Evolutionary conservation across 2,888 invertebrate species (phyloP).

Genomic region (Protophormia terraenovae): DNA sequence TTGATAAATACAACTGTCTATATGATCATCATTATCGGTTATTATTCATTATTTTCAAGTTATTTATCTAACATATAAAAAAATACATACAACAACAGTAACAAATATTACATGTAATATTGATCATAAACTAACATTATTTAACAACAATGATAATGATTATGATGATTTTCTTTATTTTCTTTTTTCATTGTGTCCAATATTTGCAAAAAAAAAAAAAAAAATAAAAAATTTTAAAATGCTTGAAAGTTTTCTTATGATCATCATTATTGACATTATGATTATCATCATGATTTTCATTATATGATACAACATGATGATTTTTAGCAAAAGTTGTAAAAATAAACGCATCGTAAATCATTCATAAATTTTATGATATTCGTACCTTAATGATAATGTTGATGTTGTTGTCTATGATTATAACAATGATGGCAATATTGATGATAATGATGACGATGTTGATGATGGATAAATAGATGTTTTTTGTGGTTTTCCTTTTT

Average conservation of each 20-base stretch:
- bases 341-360: slow-evolving; percentile 78
- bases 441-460: not conserved
- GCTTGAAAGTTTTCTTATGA: not conserved
- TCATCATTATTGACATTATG: not conserved
- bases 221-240: not conserved
- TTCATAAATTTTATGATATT: slow-evolving; percentile 72
- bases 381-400: slow-evolving; percentile 50
- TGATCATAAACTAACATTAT: slow-evolving; percentile 17
- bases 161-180: slow-evolving; percentile 2
- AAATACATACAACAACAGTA: not conserved
- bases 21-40: not conserved
- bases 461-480: slow-evolving; percentile 43
- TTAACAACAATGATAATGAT: not conserved
- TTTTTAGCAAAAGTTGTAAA: slow-evolving; percentile 13
- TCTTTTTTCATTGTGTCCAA: not conserved
- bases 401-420: slow-evolving; percentile 39
- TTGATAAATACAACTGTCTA: not conserved
- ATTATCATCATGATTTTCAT: slow-evolving; percentile 10
- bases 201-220: no score
- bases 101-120: not conserved
- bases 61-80: not conserved
- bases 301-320: slow-evolving; percentile 14
- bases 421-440: slow-evolving; percentile 9
- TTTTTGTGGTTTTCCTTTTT: slow-evolving; percentile 46
- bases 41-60: slow-evolving; percentile 6